Evolutionary conservation across 2,113 vertebrate species (phyloP), one percentile per base, ranked within the genome.

Genomic region (Rousettus leschenaultii): DNA sequence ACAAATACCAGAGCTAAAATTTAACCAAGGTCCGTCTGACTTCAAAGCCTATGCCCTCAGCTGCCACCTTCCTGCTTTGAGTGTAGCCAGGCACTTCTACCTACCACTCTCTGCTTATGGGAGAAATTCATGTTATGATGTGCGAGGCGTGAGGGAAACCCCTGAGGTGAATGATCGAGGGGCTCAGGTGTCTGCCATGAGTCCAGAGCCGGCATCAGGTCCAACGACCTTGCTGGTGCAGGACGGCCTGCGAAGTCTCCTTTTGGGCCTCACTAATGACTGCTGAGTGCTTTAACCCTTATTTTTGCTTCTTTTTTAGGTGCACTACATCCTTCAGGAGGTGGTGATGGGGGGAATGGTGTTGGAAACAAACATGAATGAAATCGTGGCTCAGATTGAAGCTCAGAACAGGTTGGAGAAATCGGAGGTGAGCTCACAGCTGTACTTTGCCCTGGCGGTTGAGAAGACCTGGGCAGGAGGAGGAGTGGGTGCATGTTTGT

Each of bases 301-400:
- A 0, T n/a, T 35, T 89, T 33, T 63, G 40, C 14, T 77, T 51
- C 24, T 40, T 24, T 30, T 82, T 14, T 2, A 98, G 97, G 97
- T 98, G 0, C 97, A 98, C 86, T 97, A 97, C 71, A 99, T 99
- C 97, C 97, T 99, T 79, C 99, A 99, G 97, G 99, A 99, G 98
- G 99, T 99, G 98, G 99, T 99, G 94, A 99, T 99, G 97, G 99
- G 99, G 0, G 99, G 99, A 2, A 99, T 99, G 99, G 99, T 99
- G 63, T 96, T 99, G 97, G 99, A 99, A 98, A 99, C 99, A 90
- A 99, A 99, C 97, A 99, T 99, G 99, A 99, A 99, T 28, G 99
- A 99, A 98, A 99, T 99, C 0, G 99, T 99, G 22, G 99, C 99
- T 0, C 99, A 99, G 97, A 99, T 99, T 22, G 99, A 99, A 96